Percentiles rank a stretch among this genome's conserved stretches.
Evolutionary conservation across 30 jellyfish, hydroid and myxozoan species (phyloP).

Genomic region (Calvadosia cruxmelitensis): DNA sequence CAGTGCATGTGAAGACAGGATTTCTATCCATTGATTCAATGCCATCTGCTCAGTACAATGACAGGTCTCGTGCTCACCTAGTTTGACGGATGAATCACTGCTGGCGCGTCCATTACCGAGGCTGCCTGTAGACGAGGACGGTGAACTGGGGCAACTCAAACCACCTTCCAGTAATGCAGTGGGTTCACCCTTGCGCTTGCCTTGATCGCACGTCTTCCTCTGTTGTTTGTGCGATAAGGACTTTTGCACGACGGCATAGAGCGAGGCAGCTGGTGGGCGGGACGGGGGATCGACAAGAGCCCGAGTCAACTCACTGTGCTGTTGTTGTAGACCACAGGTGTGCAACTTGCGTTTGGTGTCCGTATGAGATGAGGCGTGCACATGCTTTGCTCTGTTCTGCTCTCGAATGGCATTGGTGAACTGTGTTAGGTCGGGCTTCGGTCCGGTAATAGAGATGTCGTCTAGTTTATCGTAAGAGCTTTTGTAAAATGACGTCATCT

Average conservation of each 20-base stretch:
- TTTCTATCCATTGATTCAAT: too few relatives aligned
- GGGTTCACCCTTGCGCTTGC: too few relatives aligned
- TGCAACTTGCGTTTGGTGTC: neutral
- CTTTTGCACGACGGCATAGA: neutral
- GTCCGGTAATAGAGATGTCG: conserved; percentile 92
- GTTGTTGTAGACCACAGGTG: neutral
- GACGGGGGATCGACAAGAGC: neutral
- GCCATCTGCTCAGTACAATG: too few relatives aligned
- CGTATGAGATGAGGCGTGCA: neutral
- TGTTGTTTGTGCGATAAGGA: neutral
- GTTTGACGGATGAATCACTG: too few relatives aligned
- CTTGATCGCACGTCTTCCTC: neutral
- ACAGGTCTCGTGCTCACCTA: too few relatives aligned
- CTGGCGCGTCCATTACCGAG: too few relatives aligned
- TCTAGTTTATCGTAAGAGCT: conserved; percentile 55
- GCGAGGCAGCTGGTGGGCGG: neutral
- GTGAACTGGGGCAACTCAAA: too few relatives aligned
- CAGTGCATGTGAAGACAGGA: too few relatives aligned
- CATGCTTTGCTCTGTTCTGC: neutral
- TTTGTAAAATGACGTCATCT: neutral
- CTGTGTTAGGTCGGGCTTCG: conserved; percentile 56
- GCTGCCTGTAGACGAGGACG: too few relatives aligned
- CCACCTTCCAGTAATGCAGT: too few relatives aligned
- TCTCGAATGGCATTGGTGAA: too few relatives aligned
- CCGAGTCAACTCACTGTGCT: neutral